These are phyloP conservation scores for Hylaeus anthracinus DNA, from an alignment of 1,140 invertebrate genomes.

Conservation along the genomic window DNA sequence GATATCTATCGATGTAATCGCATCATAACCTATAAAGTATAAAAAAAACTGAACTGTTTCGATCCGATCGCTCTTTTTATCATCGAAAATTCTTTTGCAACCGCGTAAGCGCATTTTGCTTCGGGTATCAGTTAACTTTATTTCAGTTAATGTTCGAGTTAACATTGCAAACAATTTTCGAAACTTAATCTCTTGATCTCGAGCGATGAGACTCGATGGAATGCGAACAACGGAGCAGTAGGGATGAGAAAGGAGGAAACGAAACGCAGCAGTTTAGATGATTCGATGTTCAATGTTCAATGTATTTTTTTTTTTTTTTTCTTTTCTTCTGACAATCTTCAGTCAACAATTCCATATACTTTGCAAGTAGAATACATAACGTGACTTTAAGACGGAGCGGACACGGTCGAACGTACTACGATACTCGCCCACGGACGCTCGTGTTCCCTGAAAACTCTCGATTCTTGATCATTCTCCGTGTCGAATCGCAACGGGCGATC, in stretches of 20 bases:
- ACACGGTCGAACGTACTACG: conserved; percentile 40
- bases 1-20: neutral
- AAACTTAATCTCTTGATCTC: neutral
- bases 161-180: neutral
- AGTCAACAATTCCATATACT: conserved; percentile 77
- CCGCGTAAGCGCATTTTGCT: neutral
- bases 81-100: neutral
- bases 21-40: neutral
- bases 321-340: conserved; percentile 67
- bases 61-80: neutral
- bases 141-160: too few relatives aligned
- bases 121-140: too few relatives aligned
- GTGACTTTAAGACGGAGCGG: conserved; percentile 52
- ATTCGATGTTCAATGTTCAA: conserved; percentile 74
- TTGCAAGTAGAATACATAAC: conserved; percentile 74
- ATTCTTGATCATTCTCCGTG: neutral
- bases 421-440: neutral
- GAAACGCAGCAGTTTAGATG: conserved; percentile 74
- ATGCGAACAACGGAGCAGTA: conserved; percentile 15
- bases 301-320: conserved; percentile 74
- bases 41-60: neutral
- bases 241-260: conserved; percentile 64
- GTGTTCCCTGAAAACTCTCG: neutral
- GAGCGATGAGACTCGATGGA: neutral
- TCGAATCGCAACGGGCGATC: neutral